Conservation (phyloP, 2,888 invertebrate genomes). For the Nycteola revayana region DNA sequence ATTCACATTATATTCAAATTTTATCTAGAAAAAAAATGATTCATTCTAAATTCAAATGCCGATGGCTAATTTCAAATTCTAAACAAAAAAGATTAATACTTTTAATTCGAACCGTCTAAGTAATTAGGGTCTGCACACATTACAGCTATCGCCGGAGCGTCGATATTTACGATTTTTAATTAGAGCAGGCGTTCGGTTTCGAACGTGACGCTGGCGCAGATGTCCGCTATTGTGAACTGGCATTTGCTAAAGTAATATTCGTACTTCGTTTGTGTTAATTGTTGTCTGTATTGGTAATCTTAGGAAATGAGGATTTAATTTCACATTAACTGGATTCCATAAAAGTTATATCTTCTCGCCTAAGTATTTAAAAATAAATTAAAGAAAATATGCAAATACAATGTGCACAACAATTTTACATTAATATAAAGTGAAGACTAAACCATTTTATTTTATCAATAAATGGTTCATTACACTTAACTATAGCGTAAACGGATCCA, state of each 20-base stretch:
- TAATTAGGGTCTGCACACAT: conserved; percentile 36
- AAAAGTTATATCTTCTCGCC: no score
- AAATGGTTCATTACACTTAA: no score
- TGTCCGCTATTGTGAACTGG: conserved; percentile 24
- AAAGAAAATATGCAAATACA: no score
- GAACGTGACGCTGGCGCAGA: conserved; percentile 29
- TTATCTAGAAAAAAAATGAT: no score
- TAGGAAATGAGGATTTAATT: no score
- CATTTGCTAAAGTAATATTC: conserved; percentile 7
- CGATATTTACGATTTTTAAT: conserved; percentile 62
- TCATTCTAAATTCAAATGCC: conserved; percentile 2
- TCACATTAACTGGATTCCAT: no score
- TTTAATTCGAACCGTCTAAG: conserved; percentile 28
- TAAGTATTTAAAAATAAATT: no score
- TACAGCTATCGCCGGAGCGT: conserved; percentile 29
- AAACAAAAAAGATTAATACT: conserved; percentile 21
- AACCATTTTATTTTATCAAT: no score
- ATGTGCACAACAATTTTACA: no score
- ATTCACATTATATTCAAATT: no score
- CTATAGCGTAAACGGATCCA: no score
- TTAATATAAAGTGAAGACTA: no score
- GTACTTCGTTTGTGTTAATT: conserved; percentile 1
- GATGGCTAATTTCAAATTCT: conserved; percentile 11
- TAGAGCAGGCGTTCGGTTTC: conserved; percentile 38
- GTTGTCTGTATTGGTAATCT: background rate